Evolutionary conservation across 2,797 vertebrate genomes (phyloP).

Genomic region (Sus cebifrons): DNA sequence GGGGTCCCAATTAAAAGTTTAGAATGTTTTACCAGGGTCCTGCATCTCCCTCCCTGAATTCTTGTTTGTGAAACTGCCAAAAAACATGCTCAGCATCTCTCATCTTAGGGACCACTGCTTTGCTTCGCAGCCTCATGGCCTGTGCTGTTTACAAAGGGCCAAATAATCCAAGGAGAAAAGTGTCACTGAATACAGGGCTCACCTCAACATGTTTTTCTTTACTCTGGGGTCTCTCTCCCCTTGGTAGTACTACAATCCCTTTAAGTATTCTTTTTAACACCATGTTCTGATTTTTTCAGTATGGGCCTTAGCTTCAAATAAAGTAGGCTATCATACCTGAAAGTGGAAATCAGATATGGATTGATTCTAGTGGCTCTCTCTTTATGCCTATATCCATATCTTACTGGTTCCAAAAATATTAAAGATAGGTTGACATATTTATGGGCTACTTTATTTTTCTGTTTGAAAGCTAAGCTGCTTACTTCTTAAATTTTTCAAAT

Average conservation of each 20-base stretch:
- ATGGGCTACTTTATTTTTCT: not conserved
- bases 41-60: not conserved
- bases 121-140: not conserved
- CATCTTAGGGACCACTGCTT: not conserved
- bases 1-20: not conserved
- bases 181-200: not conserved
- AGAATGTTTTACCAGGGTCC: not conserved
- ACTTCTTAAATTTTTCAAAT: not conserved
- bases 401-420: slow-evolving; percentile 25
- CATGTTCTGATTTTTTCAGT: not conserved
- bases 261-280: not conserved
- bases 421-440: not conserved
- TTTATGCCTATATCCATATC: not conserved
- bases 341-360: not conserved
- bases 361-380: not conserved
- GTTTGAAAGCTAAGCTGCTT: not conserved
- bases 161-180: not conserved
- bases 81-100: not conserved
- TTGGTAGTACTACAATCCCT: not conserved
- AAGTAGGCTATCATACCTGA: not conserved
- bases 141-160: not conserved
- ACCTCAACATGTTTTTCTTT: not conserved
- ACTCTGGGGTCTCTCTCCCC: not conserved
- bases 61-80: not conserved
- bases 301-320: slow-evolving; percentile 16